Evolutionary conservation across 2,888 invertebrate species (phyloP).

Genomic region (Diplazon laetatorius): DNA sequence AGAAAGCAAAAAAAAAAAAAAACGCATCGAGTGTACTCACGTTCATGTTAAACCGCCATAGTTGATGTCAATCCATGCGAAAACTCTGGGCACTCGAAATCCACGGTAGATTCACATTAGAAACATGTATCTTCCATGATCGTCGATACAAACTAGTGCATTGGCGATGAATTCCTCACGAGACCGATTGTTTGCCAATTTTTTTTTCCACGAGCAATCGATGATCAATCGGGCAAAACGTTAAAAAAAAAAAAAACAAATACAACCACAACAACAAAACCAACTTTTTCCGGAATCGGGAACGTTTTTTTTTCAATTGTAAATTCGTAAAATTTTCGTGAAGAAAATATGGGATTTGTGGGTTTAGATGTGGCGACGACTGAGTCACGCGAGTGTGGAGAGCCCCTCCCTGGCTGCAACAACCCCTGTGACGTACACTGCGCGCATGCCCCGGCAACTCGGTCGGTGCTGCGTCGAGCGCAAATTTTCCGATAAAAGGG

Average conservation of each 20-base stretch:
- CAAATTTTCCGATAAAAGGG: slow-evolving; percentile 64
- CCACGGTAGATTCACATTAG: slow-evolving; percentile 56
- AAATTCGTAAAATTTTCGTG: too few relatives aligned
- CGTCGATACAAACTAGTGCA: slow-evolving; percentile 24
- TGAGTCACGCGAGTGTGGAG: slow-evolving; percentile 75
- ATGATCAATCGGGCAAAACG: too few relatives aligned
- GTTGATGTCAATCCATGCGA: slow-evolving; percentile 61
- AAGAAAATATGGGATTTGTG: slow-evolving; percentile 37
- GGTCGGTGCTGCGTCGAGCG: slow-evolving; percentile 31
- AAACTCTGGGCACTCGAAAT: slow-evolving; percentile 62
- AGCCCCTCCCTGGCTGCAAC: slow-evolving; percentile 78
- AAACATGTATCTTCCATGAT: slow-evolving; percentile 18
- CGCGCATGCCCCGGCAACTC: slow-evolving; percentile 74
- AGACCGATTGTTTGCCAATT: background rate
- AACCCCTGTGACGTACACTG: slow-evolving; percentile 71
- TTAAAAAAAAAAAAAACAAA: too few relatives aligned
- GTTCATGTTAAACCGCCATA: slow-evolving; percentile 72
- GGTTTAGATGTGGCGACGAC: slow-evolving; percentile 73
- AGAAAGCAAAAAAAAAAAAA: too few relatives aligned
- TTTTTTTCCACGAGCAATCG: background rate
- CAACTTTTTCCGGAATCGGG: too few relatives aligned
- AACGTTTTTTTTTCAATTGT: too few relatives aligned
- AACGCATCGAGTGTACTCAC: slow-evolving; percentile 67
- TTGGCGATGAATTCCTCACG: slow-evolving; percentile 15
- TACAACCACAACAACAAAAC: too few relatives aligned